Evolutionary conservation across 2,888 invertebrate genomes (phyloP).

Genomic region (Lasioglossum malachurum): DNA sequence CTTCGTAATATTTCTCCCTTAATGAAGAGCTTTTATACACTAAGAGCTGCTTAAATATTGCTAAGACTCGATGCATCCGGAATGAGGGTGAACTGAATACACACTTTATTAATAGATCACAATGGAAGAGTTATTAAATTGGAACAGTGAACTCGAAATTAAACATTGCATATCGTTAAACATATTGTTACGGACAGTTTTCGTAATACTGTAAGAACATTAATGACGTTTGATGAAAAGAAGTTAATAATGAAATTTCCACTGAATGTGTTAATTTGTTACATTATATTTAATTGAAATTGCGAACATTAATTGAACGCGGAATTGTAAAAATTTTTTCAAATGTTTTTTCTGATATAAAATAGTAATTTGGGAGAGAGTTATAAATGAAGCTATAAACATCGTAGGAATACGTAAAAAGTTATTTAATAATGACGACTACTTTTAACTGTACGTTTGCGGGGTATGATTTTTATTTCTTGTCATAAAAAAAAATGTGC

Average conservation of each 20-base stretch:
- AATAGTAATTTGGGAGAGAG: neutral
- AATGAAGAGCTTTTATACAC: neutral
- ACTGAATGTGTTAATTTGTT: neutral
- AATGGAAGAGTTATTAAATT: neutral
- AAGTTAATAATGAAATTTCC: neutral
- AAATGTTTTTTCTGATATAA: neutral
- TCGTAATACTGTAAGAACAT: neutral
- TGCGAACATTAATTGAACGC: neutral
- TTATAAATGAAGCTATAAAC: neutral
- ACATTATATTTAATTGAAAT: neutral
- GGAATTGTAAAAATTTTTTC: neutral
- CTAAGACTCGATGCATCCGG: neutral
- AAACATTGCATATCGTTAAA: neutral
- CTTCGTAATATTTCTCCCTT: slow-evolving; percentile 35
- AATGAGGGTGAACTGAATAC: neutral
- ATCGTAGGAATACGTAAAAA: neutral
- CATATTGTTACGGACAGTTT: neutral
- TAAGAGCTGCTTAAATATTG: neutral
- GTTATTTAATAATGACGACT: neutral
- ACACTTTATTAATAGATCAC: neutral
- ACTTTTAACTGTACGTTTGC: neutral
- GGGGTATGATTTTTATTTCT: neutral
- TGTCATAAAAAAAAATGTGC: slow-evolving; percentile 8
- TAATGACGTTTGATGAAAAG: neutral
- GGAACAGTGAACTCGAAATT: neutral